These are phyloP conservation scores for Myiotriccus ornatus DNA, from an alignment of 2,797 vertebrate species.

Conservation along the genomic window DNA sequence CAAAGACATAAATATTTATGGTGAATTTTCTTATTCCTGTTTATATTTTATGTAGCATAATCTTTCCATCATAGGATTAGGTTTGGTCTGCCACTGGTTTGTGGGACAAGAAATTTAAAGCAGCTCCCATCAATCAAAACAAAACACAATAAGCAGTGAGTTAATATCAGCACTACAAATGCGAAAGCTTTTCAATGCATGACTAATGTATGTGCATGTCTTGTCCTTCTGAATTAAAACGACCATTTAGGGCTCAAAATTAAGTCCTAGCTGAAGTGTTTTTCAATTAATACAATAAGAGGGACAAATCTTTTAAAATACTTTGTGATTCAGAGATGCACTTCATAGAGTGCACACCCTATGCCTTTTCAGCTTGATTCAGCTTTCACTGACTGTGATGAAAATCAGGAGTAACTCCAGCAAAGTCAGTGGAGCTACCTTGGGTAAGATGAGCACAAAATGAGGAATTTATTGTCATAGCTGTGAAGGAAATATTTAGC, in stretches of 20 bases:
- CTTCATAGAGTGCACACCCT: not conserved
- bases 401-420: not conserved
- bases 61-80: not conserved
- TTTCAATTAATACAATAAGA: not conserved
- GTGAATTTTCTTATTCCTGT: not conserved
- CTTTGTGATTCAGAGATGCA: not conserved
- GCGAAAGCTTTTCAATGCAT: not conserved
- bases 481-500: slow-evolving; percentile 1
- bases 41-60: not conserved
- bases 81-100: not conserved
- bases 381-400: not conserved
- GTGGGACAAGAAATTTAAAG: not conserved
- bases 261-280: not conserved
- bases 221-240: slow-evolving; percentile 7
- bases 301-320: not conserved
- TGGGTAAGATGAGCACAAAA: slow-evolving; percentile 26
- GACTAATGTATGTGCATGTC: not conserved
- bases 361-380: not conserved
- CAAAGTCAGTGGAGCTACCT: not conserved
- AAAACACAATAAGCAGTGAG: not conserved
- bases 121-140: not conserved
- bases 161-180: not conserved
- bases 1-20: slow-evolving; percentile 48
- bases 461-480: slow-evolving; percentile 28
- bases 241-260: not conserved